A percentile compares a stretch with the other conserved stretches of the same genome.
phyloP scores from a whole-genome alignment of 2,113 vertebrate genomes.

The Colossoma macropomum region DNA sequence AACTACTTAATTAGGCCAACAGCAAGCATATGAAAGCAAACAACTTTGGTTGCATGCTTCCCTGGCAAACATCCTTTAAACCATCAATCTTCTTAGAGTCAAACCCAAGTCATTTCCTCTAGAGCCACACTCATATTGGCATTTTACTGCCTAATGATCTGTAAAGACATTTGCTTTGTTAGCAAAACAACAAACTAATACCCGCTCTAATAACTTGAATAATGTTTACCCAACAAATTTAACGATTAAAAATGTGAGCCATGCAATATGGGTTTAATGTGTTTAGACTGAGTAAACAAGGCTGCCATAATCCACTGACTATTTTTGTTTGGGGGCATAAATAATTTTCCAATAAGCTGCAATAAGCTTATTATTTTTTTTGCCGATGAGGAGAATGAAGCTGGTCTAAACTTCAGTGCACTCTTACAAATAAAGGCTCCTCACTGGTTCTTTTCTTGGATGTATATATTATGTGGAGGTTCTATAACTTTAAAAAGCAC shows the following conservation, averaged over 20 bases:
- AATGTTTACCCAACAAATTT: conserved; percentile 37
- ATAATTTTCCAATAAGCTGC: background rate
- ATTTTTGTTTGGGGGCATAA: background rate
- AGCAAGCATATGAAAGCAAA: background rate
- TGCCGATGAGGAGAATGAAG: background rate
- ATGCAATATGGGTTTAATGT: background rate
- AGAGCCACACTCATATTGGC: conserved; percentile 33
- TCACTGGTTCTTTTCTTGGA: background rate
- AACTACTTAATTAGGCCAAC: conserved; percentile 1
- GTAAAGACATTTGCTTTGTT: conserved; percentile 45
- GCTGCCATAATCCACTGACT: background rate
- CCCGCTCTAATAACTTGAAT: conserved; percentile 23
- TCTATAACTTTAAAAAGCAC: no score
- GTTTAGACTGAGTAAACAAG: background rate
- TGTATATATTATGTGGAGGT: no score
- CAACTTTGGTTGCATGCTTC: conserved; percentile 3
- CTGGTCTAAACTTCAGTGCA: background rate
- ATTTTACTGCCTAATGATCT: conserved; percentile 42
- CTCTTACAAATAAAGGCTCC: background rate
- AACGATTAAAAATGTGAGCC: conserved; percentile 2
- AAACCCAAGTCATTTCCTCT: conserved; percentile 23
- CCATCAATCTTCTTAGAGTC: conserved; percentile 20
- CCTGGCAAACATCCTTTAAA: conserved; percentile 14
- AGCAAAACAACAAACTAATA: conserved; percentile 34
- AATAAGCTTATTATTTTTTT: background rate